These are phyloP conservation scores for Microctonus aethiopoides DNA, from an alignment of 2,888 invertebrate genomes.

Conservation along the genomic window DNA sequence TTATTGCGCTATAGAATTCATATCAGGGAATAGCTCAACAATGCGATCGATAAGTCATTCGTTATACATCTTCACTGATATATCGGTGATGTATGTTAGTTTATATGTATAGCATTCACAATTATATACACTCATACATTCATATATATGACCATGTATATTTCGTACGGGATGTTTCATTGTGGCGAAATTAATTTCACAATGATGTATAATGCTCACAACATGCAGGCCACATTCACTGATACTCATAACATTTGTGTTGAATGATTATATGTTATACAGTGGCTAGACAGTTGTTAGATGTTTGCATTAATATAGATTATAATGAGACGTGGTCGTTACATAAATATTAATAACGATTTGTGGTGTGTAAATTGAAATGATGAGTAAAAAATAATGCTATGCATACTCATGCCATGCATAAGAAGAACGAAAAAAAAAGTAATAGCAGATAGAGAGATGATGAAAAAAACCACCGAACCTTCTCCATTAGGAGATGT, in stretches of 20 bases:
- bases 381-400: background rate
- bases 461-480: slow-evolving; percentile 52
- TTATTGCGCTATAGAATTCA: background rate
- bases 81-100: background rate
- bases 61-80: slow-evolving; percentile 14
- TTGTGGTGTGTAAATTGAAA: background rate
- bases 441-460: slow-evolving; percentile 27
- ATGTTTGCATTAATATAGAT: background rate
- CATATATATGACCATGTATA: background rate
- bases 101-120: background rate
- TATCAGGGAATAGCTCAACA: slow-evolving; percentile 17
- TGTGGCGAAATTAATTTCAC: background rate
- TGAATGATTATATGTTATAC: background rate
- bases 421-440: too few relatives aligned
- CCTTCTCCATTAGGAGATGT: slow-evolving; percentile 49
- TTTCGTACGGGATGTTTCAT: background rate
- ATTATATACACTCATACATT: background rate
- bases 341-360: background rate
- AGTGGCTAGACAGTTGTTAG: background rate
- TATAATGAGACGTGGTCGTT: background rate
- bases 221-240: background rate
- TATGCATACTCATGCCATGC: slow-evolving; percentile 30
- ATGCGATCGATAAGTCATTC: slow-evolving; percentile 29
- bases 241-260: background rate
- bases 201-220: background rate